Base-by-base conservation (phyloP, 2,797 vertebrate species). In the Chelon auratus region DNA sequence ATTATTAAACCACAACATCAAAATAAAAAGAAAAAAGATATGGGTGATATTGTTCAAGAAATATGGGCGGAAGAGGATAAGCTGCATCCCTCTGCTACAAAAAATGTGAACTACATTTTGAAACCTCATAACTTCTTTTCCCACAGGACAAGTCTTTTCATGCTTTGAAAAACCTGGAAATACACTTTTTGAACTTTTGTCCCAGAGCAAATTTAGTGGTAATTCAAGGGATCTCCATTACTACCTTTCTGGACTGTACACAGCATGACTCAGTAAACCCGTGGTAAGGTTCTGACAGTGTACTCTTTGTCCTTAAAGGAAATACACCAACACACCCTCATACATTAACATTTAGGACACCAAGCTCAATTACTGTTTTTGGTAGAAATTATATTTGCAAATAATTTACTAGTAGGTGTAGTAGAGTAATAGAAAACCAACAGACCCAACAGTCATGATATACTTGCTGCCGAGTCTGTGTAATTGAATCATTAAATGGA, bases 211-310 rank as follows among this genome's bases (percentile, higher is more conserved):
- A 47, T 2, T 15, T 63, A 60, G 52, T 72, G 60, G 57, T 72
- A 67, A 85, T 60, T 57, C 52, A 81, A 65, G 39, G 14, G 63
- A 63, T 65, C 65, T 55, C 52, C 48, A 65, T 79, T 62, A 65
- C 24, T 68, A 24, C 59, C 10, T 42, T 33, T 77, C 53, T 24
- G 53, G 30, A 62, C 47, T 12, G 48, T 53, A 26, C 50, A 36
- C 57, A 68, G 64, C 39, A 58, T 36, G 59, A 68, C 10, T 58
- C 54, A 33, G 54, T 24, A 47, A 62, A 72, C 10, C 48, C 33
- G 54, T 2, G 20, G 17, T 66, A 2, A 48, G 17, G 26, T 50
- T 45, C 50, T 45, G 45, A 53, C 39, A 50, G 42, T 22, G 36
- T 61, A 9, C 42, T 24, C 2, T 2, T 33, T 58, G 18, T 30